Evolutionary conservation across 2,888 invertebrate species (phyloP).

Genomic region (Euplagia quadripunctaria): DNA sequence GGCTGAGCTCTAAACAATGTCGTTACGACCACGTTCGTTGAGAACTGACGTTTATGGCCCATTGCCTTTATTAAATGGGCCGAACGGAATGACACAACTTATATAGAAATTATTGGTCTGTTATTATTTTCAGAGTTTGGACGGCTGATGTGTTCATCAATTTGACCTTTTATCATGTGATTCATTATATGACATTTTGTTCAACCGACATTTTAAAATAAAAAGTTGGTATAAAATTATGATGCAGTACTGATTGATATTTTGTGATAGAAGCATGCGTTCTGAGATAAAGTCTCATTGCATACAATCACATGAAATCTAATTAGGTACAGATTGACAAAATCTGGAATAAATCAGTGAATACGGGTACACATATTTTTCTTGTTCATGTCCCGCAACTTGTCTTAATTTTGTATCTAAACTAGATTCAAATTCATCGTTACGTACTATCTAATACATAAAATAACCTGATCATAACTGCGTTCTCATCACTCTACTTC

Average conservation of each 20-base stretch:
- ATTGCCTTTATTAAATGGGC: slow-evolving; percentile 51
- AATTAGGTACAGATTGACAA: too few relatives aligned
- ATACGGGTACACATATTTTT: too few relatives aligned
- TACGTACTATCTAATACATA: too few relatives aligned
- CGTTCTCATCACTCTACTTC: neutral
- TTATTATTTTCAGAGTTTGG: slow-evolving; percentile 46
- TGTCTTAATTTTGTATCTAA: too few relatives aligned
- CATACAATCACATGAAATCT: too few relatives aligned
- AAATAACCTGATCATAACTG: neutral
- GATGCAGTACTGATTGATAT: too few relatives aligned
- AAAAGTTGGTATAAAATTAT: neutral
- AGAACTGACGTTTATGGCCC: slow-evolving; percentile 53
- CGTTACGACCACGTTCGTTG: slow-evolving; percentile 46
- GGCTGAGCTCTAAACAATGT: slow-evolving; percentile 52
- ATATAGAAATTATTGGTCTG: slow-evolving; percentile 46
- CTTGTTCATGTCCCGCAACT: too few relatives aligned
- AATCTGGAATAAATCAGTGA: too few relatives aligned
- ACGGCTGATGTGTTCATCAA: slow-evolving; percentile 10
- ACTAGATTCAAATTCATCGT: too few relatives aligned
- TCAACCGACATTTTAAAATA: neutral
- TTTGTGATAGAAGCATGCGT: too few relatives aligned
- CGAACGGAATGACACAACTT: slow-evolving; percentile 53
- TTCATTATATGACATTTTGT: neutral
- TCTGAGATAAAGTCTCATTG: too few relatives aligned
- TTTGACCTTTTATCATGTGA: neutral